Evolutionary conservation across 2,888 invertebrate genomes (phyloP), one percentile per base, ranked within the genome.

Genomic region (Pteria penguin): DNA sequence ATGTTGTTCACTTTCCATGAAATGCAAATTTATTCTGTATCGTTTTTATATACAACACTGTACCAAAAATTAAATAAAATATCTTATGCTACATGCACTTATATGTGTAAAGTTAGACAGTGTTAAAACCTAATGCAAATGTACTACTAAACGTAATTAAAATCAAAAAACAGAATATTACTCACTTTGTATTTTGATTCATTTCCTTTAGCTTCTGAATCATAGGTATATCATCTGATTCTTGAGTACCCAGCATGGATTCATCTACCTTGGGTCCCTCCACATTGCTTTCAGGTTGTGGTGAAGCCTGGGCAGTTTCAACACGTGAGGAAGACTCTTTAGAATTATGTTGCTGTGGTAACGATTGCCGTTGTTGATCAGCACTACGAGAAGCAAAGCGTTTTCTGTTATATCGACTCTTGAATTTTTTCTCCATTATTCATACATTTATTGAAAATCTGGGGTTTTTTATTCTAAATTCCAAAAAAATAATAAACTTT

Each of bases 181-280:
- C 68, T 68, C 22, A 68, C 68, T 68, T 68, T 11, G 33, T 31
- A 32, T 81, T 86, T 52, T 85, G 84, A 60, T 85, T 84, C 85
- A 88, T 88, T 74, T 84, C 84, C 76, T 87, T 88, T 14, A 89
- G 83, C 75, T 87, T 83, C 71, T 89, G 86, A 57, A 89, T 70
- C 80, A 89, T 83, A 26, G 85, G 82, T 18, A 76, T 78, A 52
- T 87, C 86, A 72, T 83, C 72, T 26, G 74, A 57, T 29, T 68
- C 82, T 58, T 82, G 80, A 70, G 76, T 82, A 8, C 81, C 81
- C 14, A 83, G 73, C 29, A 83, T 78, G 11, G 82, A 78, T 33
- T 76, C 67, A 54, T 78, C 58, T 8, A 78, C 75, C 8, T 82
- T 54, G 36, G 27, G 22, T 11, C 36, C 36, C 24, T 61, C 26